phyloP scores from a whole-genome alignment of 2,113 vertebrate species.

The Dinomys branickii region DNA sequence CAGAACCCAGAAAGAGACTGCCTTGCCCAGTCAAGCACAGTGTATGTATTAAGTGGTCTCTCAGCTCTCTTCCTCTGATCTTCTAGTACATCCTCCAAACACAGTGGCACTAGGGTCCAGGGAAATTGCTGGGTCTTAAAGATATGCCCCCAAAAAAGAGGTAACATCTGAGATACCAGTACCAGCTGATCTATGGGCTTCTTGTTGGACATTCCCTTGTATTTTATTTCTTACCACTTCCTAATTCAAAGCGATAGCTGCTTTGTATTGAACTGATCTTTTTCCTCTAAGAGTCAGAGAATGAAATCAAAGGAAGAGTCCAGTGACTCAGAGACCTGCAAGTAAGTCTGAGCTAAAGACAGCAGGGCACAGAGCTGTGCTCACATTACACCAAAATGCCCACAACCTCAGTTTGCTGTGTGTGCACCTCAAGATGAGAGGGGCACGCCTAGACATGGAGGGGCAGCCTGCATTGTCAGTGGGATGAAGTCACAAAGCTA shows the following conservation, averaged over 20 bases:
- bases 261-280: not conserved
- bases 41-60: not conserved
- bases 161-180: fast-evolving
- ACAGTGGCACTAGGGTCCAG: not conserved
- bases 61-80: not conserved
- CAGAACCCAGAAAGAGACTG: not conserved
- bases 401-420: not conserved
- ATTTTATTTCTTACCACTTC: not conserved
- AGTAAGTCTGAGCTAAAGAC: not conserved
- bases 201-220: not conserved
- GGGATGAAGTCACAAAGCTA: not conserved
- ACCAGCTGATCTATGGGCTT: not conserved
- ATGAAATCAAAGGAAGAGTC: not conserved
- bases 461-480: not conserved
- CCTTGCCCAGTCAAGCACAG: fast-evolving
- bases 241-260: not conserved
- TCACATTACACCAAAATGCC: not conserved
- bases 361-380: not conserved
- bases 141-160: not conserved
- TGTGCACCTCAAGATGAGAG: not conserved
- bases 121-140: not conserved
- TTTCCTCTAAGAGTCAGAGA: not conserved
- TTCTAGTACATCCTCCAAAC: not conserved
- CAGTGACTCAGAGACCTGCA: not conserved
- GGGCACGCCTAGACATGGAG: not conserved